phyloP scores from a whole-genome alignment of 2,113 vertebrate genomes.

The Hippocampus zosterae region DNA sequence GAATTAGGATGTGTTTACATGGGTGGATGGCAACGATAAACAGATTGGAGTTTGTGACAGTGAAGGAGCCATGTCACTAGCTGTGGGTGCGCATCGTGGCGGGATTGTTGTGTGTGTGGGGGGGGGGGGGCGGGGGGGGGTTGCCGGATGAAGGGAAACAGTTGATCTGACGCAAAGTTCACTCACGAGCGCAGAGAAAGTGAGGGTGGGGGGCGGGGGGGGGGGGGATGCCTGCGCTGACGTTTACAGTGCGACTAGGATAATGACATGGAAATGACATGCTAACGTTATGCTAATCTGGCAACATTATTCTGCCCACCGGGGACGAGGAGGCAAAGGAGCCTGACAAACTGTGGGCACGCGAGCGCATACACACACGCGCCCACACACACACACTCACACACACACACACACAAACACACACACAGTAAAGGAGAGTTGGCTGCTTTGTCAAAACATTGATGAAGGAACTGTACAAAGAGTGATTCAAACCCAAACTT shows the following conservation, averaged over 20 bases:
- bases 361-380: conserved; percentile 5
- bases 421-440: conserved; percentile 21
- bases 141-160: conserved; percentile 45
- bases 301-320: conserved; percentile 75
- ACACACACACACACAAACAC: background rate
- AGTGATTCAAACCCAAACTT: background rate
- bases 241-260: conserved; percentile 24
- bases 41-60: conserved; percentile 40
- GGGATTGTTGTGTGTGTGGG: conserved; percentile 32
- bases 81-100: background rate
- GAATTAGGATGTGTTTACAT: conserved; percentile 53
- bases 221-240: too few relatives aligned
- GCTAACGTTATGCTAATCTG: conserved; percentile 79
- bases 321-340: conserved; percentile 63
- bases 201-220: too few relatives aligned
- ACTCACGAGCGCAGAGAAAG: conserved; percentile 19
- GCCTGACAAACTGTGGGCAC: conserved; percentile 48
- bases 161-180: conserved; percentile 63
- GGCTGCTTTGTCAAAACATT: conserved; percentile 27
- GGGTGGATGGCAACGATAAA: conserved; percentile 40
- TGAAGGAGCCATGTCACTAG: conserved; percentile 30
- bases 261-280: conserved; percentile 77
- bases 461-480: conserved; percentile 1
- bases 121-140: conserved; percentile 23
- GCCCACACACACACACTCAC: too few relatives aligned